phyloP scores from a whole-genome alignment of 2,797 vertebrate species.

The Rhinoraja longicauda region DNA sequence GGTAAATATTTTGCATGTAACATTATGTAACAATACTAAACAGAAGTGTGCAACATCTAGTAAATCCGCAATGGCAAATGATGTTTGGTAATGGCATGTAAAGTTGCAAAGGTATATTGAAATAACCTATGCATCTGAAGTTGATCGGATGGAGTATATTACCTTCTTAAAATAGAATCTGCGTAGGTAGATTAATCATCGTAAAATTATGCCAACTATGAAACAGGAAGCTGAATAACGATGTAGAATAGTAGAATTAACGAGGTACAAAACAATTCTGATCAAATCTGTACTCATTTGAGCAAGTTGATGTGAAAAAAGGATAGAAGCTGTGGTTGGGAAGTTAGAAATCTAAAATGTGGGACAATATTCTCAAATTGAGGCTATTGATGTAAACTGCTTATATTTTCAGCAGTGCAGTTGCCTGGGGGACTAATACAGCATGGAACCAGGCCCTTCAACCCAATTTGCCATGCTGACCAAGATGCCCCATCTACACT shows the following conservation, averaged over 20 bases:
- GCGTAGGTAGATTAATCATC: neutral
- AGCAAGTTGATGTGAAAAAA: neutral
- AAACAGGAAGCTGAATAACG: neutral
- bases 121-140: neutral
- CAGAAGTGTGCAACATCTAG: neutral
- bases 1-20: constrained; percentile 55
- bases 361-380: neutral
- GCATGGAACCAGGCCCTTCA: no score
- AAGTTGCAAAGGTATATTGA: neutral
- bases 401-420: neutral
- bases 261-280: neutral
- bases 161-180: neutral
- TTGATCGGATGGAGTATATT: neutral
- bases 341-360: no score
- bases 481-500: no score
- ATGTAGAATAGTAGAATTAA: neutral
- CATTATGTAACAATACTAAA: neutral
- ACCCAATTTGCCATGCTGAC: no score
- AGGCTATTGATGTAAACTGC: neutral
- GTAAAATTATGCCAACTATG: neutral
- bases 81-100: neutral
- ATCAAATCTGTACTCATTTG: neutral
- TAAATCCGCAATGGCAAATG: neutral
- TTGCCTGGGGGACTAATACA: neutral
- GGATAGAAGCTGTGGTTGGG: neutral